Evolutionary conservation across 2,113 vertebrate genomes (phyloP).

Genomic region (Chinchilla lanigera): DNA sequence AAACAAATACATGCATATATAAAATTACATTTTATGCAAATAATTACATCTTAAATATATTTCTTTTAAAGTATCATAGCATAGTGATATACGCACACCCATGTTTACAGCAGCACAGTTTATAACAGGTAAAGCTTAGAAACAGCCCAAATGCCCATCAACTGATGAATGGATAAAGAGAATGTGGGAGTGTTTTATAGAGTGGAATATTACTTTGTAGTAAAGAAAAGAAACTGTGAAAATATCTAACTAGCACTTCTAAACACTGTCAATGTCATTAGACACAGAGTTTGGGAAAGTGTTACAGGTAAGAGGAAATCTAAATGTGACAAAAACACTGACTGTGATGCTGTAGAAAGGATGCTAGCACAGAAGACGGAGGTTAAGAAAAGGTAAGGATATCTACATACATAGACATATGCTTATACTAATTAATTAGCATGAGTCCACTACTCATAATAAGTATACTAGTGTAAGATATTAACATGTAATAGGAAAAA

Average conservation of each 20-base stretch:
- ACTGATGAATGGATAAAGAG: background rate
- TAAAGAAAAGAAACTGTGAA: background rate
- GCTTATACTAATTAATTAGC: background rate
- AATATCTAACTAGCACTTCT: background rate
- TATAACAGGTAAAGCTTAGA: background rate
- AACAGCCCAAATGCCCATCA: background rate
- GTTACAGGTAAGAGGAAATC: background rate
- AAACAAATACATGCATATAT: background rate
- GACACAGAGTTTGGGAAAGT: background rate
- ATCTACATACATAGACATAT: background rate
- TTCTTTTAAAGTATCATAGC: background rate
- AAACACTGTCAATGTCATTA: background rate
- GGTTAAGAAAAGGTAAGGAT: background rate
- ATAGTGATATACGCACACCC: background rate
- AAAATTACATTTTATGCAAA: background rate
- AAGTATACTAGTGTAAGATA: background rate
- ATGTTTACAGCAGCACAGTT: background rate
- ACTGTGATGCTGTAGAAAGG: background rate
- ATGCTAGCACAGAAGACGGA: background rate
- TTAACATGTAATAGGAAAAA: background rate
- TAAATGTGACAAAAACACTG: background rate
- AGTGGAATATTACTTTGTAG: background rate
- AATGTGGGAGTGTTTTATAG: background rate
- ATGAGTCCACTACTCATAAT: background rate
- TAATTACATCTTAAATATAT: background rate